Evolutionary conservation across 2,797 vertebrate genomes (phyloP).

Genomic region (Tenualosa thibaudeaui): DNA sequence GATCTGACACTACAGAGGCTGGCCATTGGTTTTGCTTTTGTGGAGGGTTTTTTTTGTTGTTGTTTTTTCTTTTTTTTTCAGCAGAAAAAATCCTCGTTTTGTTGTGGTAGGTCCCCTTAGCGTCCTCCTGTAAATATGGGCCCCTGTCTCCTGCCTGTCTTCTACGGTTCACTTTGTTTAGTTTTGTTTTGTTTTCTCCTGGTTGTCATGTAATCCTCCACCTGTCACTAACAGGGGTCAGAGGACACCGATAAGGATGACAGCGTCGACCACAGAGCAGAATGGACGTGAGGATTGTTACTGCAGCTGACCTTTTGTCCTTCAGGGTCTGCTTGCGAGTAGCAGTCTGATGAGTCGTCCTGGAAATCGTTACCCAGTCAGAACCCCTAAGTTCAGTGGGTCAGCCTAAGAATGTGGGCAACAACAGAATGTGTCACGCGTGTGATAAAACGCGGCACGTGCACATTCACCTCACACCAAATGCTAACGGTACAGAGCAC

Average conservation of each 20-base stretch:
- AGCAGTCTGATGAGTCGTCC: background rate
- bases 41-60: background rate
- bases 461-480: background rate
- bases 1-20: conserved; percentile 19
- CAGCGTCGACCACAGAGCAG: background rate
- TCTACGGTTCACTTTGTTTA: background rate
- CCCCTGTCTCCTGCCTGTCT: background rate
- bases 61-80: background rate
- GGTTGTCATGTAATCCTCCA: background rate
- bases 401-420: background rate
- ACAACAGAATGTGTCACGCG: background rate
- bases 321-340: background rate
- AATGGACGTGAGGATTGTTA: background rate
- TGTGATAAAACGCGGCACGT: background rate
- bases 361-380: background rate
- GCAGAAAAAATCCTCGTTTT: background rate
- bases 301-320: conserved; percentile 1
- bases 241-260: background rate
- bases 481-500: background rate
- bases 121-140: conserved; percentile 25
- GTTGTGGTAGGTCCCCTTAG: background rate
- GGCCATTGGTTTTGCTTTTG: background rate
- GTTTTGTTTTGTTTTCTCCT: conserved; percentile 5
- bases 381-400: background rate
- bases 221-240: background rate